These are phyloP conservation scores for Mustela lutreola DNA, from an alignment of 2,113 vertebrate species.

Conservation along the genomic window DNA sequence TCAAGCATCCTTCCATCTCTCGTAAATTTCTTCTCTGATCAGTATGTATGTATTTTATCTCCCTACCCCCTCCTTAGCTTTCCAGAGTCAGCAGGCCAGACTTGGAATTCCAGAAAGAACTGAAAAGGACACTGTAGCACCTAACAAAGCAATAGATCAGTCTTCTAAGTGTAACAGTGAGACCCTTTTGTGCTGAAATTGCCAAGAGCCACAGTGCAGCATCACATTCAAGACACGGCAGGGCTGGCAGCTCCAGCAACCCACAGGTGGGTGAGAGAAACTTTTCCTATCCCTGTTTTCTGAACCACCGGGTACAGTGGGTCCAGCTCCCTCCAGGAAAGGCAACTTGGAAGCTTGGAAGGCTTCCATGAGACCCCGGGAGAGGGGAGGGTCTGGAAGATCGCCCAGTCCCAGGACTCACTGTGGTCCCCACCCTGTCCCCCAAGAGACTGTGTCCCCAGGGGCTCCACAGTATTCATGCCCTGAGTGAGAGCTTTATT, in stretches of 20 bases:
- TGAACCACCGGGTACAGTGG: accelerated
- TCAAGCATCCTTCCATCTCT: neutral
- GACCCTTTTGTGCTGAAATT: neutral
- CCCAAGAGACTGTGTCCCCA: neutral
- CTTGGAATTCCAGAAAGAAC: neutral
- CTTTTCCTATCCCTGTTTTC: neutral
- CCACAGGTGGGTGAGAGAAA: neutral
- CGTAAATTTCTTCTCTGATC: neutral
- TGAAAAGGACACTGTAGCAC: neutral
- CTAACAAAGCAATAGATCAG: neutral
- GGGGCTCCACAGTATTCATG: accelerated
- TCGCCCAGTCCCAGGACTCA: neutral
- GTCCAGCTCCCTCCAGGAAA: neutral
- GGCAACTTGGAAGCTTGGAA: neutral
- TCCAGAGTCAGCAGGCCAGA: neutral
- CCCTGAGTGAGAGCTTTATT: neutral
- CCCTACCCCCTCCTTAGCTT: neutral
- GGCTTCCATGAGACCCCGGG: neutral
- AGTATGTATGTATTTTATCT: neutral
- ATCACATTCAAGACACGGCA: neutral
- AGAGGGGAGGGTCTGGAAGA: neutral
- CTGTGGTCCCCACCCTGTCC: neutral
- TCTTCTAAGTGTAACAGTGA: neutral
- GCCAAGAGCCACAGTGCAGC: accelerated
- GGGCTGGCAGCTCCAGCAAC: neutral